Evolutionary conservation across 2,888 invertebrate species (phyloP), one percentile per base, ranked within the genome.

Genomic region (Sphaeridia pumilis): DNA sequence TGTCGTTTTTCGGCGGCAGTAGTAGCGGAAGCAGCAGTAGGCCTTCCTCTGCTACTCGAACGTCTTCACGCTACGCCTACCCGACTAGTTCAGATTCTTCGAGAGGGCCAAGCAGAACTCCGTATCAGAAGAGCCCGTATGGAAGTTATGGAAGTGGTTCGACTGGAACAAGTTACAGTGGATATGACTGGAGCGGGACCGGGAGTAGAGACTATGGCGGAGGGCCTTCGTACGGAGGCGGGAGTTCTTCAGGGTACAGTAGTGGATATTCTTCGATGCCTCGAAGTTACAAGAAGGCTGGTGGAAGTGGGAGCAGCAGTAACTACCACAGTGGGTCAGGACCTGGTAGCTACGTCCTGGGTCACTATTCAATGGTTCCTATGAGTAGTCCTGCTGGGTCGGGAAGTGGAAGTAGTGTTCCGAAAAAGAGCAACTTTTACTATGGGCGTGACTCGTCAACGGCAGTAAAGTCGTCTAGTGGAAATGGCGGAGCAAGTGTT

Each of bases 361-460:
- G 59, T 20, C 60, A 61, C 31, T 56, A 56, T 41, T 42, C 53
- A 2, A 46, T 53, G n/a, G 41, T 27, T 22, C 56, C 56, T 3
- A 52, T 52, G 4, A 44, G 46, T 7, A 46, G 31, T n/a, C 25
- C 22, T 4, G 49, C 52, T 22, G 36, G 27, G n/a, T 28, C 46
- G 3, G n/a, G 25, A 25, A 26, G 12, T 26, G 4, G 3, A 25
- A 17, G 20, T 12, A 31, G 46, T 31, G 4, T 14, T 4, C 10
- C 20, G 17, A 3, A 35, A 17, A 17, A n/a, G 17, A 41, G 41
- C 28, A 38, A 28, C 20, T 34, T 22, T 25, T 52, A 46, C 17
- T 46, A 50, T 34, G 17, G 25, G 10, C 46, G 26, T 4, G 22
- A 35, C 20, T 46, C 49, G 4, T 21, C n/a, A 7, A 24, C 20